A percentile compares a stretch with the other conserved stretches of the same genome.
Evolutionary conservation across 2,797 vertebrate genomes (phyloP).

Genomic region (Paguma larvata): DNA sequence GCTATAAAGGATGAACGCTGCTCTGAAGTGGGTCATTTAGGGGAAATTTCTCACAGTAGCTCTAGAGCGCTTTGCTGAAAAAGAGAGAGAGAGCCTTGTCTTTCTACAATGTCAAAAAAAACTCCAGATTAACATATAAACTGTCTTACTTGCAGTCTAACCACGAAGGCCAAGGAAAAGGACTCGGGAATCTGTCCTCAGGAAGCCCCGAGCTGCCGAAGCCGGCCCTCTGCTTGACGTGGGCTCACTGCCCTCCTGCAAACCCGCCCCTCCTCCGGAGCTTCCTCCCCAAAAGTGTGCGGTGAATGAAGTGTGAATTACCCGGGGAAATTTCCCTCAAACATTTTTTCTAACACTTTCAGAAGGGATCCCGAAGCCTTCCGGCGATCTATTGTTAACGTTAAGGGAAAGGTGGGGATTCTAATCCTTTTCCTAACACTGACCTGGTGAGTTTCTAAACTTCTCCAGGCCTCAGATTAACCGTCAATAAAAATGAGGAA

Average conservation of each 20-base stretch:
- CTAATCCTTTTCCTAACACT: background rate
- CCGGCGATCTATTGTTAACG: background rate
- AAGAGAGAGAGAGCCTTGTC: background rate
- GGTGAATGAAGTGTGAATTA: background rate
- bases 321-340: too few relatives aligned
- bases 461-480: conserved; percentile 35
- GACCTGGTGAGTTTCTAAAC: background rate
- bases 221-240: background rate
- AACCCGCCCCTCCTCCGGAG: background rate
- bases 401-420: background rate
- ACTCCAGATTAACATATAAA: background rate
- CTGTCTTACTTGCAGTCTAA: too few relatives aligned
- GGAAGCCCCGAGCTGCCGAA: background rate
- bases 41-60: background rate
- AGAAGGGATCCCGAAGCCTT: background rate
- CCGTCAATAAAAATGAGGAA: conserved; percentile 68
- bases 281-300: background rate
- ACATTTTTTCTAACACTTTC: background rate
- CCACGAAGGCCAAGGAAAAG: background rate
- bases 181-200: background rate
- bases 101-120: background rate
- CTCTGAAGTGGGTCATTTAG: background rate
- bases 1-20: background rate
- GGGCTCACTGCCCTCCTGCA: background rate
- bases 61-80: background rate